These are phyloP conservation scores for Ypsolopha sequella DNA, from an alignment of 2,888 invertebrate species.

Conservation along the genomic window DNA sequence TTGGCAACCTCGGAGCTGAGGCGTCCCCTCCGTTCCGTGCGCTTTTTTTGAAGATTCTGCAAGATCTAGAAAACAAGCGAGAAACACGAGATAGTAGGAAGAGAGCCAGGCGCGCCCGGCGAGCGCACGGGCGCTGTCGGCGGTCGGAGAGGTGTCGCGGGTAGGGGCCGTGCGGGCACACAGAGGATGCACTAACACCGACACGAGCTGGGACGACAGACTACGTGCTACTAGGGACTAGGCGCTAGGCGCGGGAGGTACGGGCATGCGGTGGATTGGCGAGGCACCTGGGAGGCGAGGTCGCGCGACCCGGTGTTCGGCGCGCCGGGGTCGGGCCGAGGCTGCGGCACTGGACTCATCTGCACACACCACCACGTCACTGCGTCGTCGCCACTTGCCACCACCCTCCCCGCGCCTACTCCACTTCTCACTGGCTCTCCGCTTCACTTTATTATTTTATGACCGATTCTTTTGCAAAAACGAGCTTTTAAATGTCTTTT, in stretches of 20 bases:
- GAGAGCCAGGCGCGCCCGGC: constrained; percentile 67
- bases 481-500: too few relatives aligned
- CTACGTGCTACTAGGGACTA: constrained; percentile 48
- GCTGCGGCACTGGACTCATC: constrained; percentile 66
- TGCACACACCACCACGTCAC: constrained; percentile 64
- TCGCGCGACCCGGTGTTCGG: constrained; percentile 3
- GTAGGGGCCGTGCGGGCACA: constrained; percentile 40
- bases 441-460: constrained; percentile 20
- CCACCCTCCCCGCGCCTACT: constrained; percentile 47
- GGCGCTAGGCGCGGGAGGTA: constrained; percentile 40
- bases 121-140: constrained; percentile 30
- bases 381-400: constrained; percentile 38
- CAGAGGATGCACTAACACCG: constrained; percentile 62
- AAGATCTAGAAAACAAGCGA: constrained; percentile 96
- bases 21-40: constrained; percentile 97
- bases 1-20: constrained; percentile 93
- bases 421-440: constrained; percentile 68
- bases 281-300: constrained; percentile 10
- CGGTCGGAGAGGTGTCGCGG: constrained; percentile 13
- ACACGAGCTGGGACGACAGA: constrained; percentile 26
- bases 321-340: constrained; percentile 27
- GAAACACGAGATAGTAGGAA: constrained; percentile 88
- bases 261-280: constrained; percentile 11
- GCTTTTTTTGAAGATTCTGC: constrained; percentile 99
- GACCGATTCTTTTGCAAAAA: too few relatives aligned